Percentiles rank a stretch among this genome's conserved stretches.
These are phyloP conservation scores for Anabas testudineus DNA, from an alignment of 2,797 vertebrate genomes.

Conservation along the genomic window DNA sequence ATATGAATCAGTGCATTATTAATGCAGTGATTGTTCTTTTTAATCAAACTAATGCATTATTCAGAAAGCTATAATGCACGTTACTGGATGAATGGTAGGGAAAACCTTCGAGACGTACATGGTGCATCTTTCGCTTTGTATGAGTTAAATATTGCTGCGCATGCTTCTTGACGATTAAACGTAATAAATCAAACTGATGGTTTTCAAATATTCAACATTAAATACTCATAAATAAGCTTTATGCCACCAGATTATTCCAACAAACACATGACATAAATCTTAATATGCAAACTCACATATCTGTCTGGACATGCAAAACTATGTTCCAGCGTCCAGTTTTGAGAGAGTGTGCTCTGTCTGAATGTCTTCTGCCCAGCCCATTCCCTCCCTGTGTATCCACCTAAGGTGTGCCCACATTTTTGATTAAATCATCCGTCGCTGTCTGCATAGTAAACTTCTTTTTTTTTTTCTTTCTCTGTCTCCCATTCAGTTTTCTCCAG, in stretches of 20 bases:
- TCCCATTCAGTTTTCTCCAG: slow-evolving; percentile 76
- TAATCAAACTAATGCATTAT: too few relatives aligned
- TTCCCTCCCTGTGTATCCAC: neutral
- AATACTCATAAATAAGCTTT: neutral
- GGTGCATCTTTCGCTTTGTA: too few relatives aligned
- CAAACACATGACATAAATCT: neutral
- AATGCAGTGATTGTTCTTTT: neutral
- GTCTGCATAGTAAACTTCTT: neutral
- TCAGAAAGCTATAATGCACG: neutral
- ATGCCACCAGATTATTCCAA: neutral
- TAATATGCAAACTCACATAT: neutral
- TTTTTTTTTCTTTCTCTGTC: slow-evolving; percentile 6
- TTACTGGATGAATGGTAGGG: neutral
- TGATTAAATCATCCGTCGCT: slow-evolving; percentile 1
- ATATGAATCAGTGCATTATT: slow-evolving; percentile 24
- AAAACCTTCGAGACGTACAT: too few relatives aligned
- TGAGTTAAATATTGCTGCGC: too few relatives aligned
- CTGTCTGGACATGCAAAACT: too few relatives aligned
- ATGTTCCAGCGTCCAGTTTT: neutral
- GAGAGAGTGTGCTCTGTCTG: neutral
- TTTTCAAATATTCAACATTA: too few relatives aligned
- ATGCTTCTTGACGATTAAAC: too few relatives aligned
- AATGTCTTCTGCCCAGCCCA: neutral
- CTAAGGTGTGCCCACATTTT: neutral
- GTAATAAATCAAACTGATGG: too few relatives aligned